These are phyloP conservation scores for Globodera rostochiensis DNA, from an alignment of 1,140 invertebrate species.

Conservation along the genomic window DNA sequence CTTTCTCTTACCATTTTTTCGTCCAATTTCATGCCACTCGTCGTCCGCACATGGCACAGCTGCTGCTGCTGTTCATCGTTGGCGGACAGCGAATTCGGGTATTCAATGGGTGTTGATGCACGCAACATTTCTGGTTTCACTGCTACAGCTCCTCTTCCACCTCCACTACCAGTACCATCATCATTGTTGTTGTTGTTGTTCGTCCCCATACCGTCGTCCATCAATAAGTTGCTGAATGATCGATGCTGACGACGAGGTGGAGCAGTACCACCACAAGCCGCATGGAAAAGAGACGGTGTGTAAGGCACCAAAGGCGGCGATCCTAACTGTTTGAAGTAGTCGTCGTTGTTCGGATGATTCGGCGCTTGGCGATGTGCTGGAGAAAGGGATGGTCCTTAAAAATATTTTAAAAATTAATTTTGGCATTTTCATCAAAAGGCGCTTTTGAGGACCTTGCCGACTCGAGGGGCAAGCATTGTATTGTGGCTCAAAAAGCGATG, in stretches of 20 bases:
- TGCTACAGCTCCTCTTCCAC: not conserved
- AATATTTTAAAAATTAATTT: too few relatives aligned
- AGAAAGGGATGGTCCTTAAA: too few relatives aligned
- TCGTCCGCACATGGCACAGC: too few relatives aligned
- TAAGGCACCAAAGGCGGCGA: too few relatives aligned
- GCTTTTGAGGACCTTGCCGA: too few relatives aligned
- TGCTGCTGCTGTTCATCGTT: too few relatives aligned
- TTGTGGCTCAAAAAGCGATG: constrained; percentile 20
- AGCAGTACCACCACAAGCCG: too few relatives aligned
- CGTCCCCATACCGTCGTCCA: not conserved
- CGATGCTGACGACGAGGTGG: not conserved
- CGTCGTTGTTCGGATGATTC: not conserved
- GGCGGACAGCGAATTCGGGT: not conserved
- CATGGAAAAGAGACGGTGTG: too few relatives aligned
- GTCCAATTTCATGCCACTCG: too few relatives aligned
- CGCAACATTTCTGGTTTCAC: constrained; percentile 12
- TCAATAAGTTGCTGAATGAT: not conserved
- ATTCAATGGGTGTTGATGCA: constrained; percentile 21
- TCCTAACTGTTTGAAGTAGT: not conserved
- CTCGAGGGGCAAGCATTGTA: not conserved
- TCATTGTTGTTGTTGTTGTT: not conserved
- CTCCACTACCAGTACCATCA: not conserved
- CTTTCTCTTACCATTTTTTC: too few relatives aligned
- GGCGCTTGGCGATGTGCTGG: too few relatives aligned
- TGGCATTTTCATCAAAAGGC: too few relatives aligned